Evolutionary conservation across 2,888 invertebrate genomes (phyloP), one percentile per base, ranked within the genome.

Genomic region (Nemoura dubitans): DNA sequence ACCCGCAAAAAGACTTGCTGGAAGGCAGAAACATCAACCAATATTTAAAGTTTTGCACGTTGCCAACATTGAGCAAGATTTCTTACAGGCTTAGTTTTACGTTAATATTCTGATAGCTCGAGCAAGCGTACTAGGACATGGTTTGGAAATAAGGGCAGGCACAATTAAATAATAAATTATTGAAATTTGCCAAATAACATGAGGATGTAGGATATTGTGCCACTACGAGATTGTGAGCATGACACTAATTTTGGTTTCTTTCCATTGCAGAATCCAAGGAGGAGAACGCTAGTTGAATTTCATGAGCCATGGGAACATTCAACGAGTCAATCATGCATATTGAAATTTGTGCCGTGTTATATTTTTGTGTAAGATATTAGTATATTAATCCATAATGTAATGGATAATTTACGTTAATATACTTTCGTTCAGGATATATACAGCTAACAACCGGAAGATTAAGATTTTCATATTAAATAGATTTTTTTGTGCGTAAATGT

Each of bases 291-390:
- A 88, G 88, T 88, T 88, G 88, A 88, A 88, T 86, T 26, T 14
- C 25, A 82, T 76, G 76, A 85, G 81, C 81, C 36, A 80, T 59
- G 27, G 83, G 77, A 86, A 80, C 76, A n/a, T 81, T 76, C 78
- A 82, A 85, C 87, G 87, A 87, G 87, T 88, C 86, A 86, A 88
- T 88, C 87, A 86, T 87, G 87, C 86, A 87, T 87, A 87, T 87
- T 88, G 87, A 88, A 88, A 88, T 88, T 86, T 88, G 88, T 88
- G 88, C 88, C 87, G 88, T 88, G 88, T 88, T 88, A 88, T 88
- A 88, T 88, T 88, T 88, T 88, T 88, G 88, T 88, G 88, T 88
- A 88, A 88, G 87, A 88, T 88, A 88, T 88, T 88, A 88, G 88
- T 87, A 88, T 88, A 87, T 28, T 27, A 28, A 81, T 81, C 81